A percentile compares a stretch with the other conserved stretches of the same genome.
These are phyloP conservation scores for Lottia gigantea DNA, from an alignment of 2,888 invertebrate species.

Conservation along the genomic window DNA sequence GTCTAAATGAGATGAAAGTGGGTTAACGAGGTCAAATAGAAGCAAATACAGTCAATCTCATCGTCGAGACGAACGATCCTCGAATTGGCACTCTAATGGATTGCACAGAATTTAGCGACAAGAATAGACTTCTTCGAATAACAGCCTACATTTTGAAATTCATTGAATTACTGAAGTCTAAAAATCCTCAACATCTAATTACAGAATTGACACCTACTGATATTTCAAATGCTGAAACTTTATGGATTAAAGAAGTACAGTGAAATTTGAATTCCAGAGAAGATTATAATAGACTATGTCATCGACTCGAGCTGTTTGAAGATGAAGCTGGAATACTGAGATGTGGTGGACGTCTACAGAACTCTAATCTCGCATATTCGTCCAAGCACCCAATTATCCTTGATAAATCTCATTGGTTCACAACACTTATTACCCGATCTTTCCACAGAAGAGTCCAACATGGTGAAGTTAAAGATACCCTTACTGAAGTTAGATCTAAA, in stretches of 20 bases:
- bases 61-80: not conserved
- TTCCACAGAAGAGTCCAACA: not conserved
- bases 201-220: not conserved
- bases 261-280: not conserved
- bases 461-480: not conserved
- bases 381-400: not conserved
- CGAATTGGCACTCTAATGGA: not conserved
- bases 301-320: not conserved
- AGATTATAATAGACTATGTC: not conserved
- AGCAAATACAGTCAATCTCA: not conserved
- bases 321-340: not conserved
- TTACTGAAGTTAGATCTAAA: not conserved
- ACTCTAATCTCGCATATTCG: not conserved
- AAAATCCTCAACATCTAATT: not conserved
- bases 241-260: not conserved
- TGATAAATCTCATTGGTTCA: constrained; percentile 7
- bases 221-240: not conserved
- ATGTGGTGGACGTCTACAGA: constrained; percentile 3
- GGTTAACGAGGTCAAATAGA: not conserved
- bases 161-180: not conserved
- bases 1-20: not conserved
- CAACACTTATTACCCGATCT: not conserved
- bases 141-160: constrained; percentile 1
- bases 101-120: not conserved
- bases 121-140: not conserved